phyloP scores from a whole-genome alignment of 2,113 vertebrate species.

The Pyrgilauda ruficollis region DNA sequence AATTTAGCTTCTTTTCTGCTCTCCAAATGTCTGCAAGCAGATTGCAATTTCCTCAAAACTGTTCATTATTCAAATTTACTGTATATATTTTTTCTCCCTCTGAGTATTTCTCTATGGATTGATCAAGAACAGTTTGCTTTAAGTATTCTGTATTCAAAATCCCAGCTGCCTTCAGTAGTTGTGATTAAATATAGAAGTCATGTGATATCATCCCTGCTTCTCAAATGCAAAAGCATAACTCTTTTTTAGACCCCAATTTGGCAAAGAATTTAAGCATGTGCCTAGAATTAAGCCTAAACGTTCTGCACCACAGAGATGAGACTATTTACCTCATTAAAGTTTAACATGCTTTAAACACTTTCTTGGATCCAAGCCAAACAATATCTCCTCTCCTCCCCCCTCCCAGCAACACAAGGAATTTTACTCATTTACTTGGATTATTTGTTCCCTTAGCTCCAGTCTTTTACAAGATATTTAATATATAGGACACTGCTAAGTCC shows the following conservation, averaged over 20 bases:
- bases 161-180: slow-evolving; percentile 66
- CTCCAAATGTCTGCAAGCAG: slow-evolving; percentile 68
- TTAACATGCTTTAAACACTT: slow-evolving; percentile 48
- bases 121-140: slow-evolving; percentile 69
- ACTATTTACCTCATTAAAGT: slow-evolving; percentile 59
- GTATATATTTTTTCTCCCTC: slow-evolving; percentile 66
- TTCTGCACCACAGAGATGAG: slow-evolving; percentile 49
- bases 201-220: slow-evolving; percentile 44
- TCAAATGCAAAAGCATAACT: slow-evolving; percentile 56
- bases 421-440: not conserved
- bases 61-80: slow-evolving; percentile 71
- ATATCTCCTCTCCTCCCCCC: not conserved
- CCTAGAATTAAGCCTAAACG: slow-evolving; percentile 54
- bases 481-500: not conserved
- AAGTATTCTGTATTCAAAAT: slow-evolving; percentile 67
- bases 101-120: slow-evolving; percentile 63
- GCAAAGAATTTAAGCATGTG: slow-evolving; percentile 53
- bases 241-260: slow-evolving; percentile 57
- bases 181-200: slow-evolving; percentile 71
- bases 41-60: slow-evolving; percentile 72
- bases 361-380: slow-evolving; percentile 20
- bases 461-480: not conserved
- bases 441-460: not conserved
- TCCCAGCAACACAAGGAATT: not conserved
- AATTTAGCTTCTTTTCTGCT: slow-evolving; percentile 67